Evolutionary conservation across 2,797 vertebrate genomes (phyloP).

Genomic region (Sitta carolinensis): DNA sequence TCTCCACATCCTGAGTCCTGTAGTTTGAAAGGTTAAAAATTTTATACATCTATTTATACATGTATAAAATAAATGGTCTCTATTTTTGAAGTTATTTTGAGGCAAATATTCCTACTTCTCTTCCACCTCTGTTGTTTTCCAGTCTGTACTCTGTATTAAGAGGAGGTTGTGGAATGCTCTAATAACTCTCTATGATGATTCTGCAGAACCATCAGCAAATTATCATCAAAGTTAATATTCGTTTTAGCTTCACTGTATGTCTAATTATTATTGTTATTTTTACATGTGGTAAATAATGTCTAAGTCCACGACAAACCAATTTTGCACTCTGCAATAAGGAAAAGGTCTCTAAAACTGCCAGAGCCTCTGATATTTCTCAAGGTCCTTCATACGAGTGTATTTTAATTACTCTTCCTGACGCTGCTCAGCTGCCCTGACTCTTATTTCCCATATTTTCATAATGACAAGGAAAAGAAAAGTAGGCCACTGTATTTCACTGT

Average conservation of each 20-base stretch:
- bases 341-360: neutral
- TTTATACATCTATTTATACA: neutral
- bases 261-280: neutral
- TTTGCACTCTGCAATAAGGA: neutral
- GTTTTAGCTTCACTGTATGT: neutral
- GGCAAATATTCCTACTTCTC: neutral
- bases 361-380: neutral
- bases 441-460: neutral
- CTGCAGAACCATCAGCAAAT: neutral
- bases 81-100: neutral
- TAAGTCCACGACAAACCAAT: neutral
- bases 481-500: neutral
- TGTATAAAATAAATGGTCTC: neutral
- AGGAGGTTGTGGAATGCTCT: neutral
- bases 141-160: neutral
- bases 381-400: neutral
- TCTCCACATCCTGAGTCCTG: neutral
- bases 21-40: neutral
- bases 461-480: neutral
- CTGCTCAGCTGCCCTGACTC: neutral
- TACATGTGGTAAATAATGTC: neutral
- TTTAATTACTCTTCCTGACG: neutral
- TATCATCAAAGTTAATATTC: neutral
- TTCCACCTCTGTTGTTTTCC: neutral
- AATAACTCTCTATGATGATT: rapidly evolving